Conservation (phyloP, 2,888 invertebrate species). For the Phlogophora meticulosa region DNA sequence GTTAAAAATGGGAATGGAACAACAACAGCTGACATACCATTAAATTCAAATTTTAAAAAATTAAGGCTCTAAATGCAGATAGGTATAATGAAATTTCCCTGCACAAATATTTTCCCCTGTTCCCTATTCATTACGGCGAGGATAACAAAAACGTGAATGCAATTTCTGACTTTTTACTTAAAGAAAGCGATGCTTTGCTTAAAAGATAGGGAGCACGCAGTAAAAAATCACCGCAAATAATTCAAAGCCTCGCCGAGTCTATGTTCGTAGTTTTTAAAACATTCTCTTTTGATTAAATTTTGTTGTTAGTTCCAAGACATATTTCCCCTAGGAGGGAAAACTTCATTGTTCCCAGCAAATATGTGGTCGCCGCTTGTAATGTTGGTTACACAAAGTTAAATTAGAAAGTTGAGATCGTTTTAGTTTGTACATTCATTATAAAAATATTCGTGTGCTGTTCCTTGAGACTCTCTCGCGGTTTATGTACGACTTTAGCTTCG, state of each 20-base stretch:
- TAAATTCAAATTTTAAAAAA: conserved; percentile 47
- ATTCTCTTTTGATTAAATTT: conserved; percentile 64
- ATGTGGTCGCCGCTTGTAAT: conserved; percentile 67
- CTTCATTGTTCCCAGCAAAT: conserved; percentile 65
- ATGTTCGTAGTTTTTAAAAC: conserved; percentile 60
- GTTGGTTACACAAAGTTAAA: conserved; percentile 65
- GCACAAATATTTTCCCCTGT: conserved; percentile 46
- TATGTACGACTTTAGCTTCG: not conserved
- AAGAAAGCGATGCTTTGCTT: conserved; percentile 46
- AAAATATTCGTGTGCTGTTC: conserved; percentile 51
- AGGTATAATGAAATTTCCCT: conserved; percentile 52
- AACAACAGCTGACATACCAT: conserved; percentile 24
- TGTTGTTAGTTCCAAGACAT: conserved; percentile 64
- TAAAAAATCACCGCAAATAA: conserved; percentile 60
- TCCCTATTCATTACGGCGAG: conserved; percentile 33
- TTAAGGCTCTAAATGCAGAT: conserved; percentile 42
- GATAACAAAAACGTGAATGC: conserved; percentile 49
- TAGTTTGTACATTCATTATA: conserved; percentile 54
- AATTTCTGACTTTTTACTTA: conserved; percentile 48
- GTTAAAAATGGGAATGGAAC: conserved; percentile 16
- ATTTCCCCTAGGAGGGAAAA: conserved; percentile 63
- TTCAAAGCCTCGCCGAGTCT: conserved; percentile 51
- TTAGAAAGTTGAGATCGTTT: conserved; percentile 63
- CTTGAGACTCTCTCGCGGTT: conserved; percentile 1
- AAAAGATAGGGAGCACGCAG: conserved; percentile 20